Evolutionary conservation across 2,888 invertebrate genomes (phyloP).

Genomic region (Lamellibrachia columna): DNA sequence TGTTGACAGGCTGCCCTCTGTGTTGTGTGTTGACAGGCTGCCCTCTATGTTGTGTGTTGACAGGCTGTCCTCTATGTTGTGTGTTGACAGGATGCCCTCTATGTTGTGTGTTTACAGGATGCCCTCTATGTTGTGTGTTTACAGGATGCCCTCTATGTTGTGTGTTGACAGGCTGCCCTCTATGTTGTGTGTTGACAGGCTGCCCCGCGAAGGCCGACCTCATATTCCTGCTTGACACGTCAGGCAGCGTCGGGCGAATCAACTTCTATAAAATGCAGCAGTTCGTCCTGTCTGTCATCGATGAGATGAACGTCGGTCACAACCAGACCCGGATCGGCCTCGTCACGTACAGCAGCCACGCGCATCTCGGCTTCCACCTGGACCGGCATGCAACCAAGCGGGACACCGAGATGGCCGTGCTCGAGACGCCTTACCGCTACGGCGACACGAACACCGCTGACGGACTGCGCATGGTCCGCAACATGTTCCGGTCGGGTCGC

Average conservation of each 20-base stretch:
- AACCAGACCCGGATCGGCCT: slow-evolving; percentile 37
- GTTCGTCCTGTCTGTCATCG: slow-evolving; percentile 35
- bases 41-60: too few species aligned
- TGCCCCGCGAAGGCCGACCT: slow-evolving; percentile 55
- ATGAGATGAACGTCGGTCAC: slow-evolving; percentile 33
- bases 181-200: slow-evolving; percentile 37
- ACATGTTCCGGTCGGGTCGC: slow-evolving; percentile 27
- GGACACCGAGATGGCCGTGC: slow-evolving; percentile 41
- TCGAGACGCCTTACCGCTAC: slow-evolving; percentile 47
- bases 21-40: too few species aligned
- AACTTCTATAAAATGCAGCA: slow-evolving; percentile 38
- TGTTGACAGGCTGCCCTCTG: too few species aligned
- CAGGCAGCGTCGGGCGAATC: slow-evolving; percentile 38
- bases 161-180: too few species aligned
- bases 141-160: too few species aligned
- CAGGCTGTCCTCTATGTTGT: too few species aligned
- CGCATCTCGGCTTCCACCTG: slow-evolving; percentile 33
- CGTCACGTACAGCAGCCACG: slow-evolving; percentile 36
- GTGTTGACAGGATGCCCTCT: too few species aligned
- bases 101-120: too few species aligned
- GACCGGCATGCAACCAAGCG: slow-evolving; percentile 19
- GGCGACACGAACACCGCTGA: slow-evolving; percentile 55
- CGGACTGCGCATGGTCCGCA: slow-evolving; percentile 44
- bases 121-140: too few species aligned
- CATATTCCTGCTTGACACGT: slow-evolving; percentile 53